These are phyloP conservation scores for Adelognathus sp. DNA, from an alignment of 2,888 invertebrate species.

Conservation along the genomic window DNA sequence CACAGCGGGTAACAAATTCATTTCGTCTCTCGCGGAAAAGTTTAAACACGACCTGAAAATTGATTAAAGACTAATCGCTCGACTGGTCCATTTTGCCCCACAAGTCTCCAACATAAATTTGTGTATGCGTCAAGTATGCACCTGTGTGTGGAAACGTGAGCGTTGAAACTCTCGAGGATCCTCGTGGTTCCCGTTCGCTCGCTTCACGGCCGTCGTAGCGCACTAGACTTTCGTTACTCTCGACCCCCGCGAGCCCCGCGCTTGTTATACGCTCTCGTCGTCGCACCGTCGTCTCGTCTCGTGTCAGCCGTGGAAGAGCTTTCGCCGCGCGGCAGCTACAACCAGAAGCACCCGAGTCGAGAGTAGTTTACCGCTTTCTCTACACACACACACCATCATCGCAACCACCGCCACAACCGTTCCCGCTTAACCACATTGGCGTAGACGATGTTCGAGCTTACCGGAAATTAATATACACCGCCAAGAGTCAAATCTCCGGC, in stretches of 20 bases:
- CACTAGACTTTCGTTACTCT: conserved; percentile 42
- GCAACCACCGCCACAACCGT: too few species aligned
- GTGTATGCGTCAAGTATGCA: conserved; percentile 22
- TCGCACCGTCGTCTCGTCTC: conserved; percentile 24
- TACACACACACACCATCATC: too few species aligned
- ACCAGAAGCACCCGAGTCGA: neutral
- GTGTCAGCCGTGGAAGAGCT: conserved; percentile 22
- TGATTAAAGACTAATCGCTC: too few species aligned
- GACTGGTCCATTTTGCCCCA: too few species aligned
- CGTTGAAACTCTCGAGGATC: conserved; percentile 47
- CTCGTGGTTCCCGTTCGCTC: conserved; percentile 49
- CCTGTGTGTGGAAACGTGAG: conserved; percentile 24
- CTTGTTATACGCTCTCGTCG: neutral
- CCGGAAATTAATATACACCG: conserved; percentile 53
- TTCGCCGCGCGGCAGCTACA: neutral
- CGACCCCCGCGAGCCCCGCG: conserved; percentile 5
- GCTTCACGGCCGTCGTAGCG: conserved; percentile 34
- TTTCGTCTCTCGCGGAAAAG: too few species aligned
- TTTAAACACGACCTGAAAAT: too few species aligned
- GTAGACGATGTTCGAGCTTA: conserved; percentile 19
- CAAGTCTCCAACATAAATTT: too few species aligned
- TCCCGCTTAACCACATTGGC: conserved; percentile 7
- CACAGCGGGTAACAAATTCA: too few species aligned
- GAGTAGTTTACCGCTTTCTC: conserved; percentile 8
- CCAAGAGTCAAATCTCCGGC: conserved; percentile 32